phyloP scores from a whole-genome alignment of 37 sponge, comb jelly and placozoan species.

The Mnemiopsis leidyi region DNA sequence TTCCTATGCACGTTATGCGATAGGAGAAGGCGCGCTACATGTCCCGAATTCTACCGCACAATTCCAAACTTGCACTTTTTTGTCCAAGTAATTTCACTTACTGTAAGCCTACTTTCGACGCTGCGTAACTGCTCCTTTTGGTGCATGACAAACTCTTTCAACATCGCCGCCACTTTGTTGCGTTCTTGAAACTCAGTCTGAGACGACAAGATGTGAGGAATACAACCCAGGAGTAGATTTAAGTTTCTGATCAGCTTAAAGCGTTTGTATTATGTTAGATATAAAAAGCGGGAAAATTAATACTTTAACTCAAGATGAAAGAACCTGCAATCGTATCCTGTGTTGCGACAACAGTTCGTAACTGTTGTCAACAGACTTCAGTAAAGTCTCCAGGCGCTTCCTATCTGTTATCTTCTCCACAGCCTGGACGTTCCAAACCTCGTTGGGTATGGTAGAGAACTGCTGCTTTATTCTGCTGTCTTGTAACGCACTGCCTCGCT shows the following conservation, averaged over 20 bases:
- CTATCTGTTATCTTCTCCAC: conserved; percentile 59
- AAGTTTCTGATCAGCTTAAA: too few species aligned
- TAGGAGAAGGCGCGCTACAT: background rate
- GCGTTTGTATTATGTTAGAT: too few species aligned
- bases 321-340: conserved; percentile 33
- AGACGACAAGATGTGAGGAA: too few species aligned
- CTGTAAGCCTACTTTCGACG: conserved; percentile 44
- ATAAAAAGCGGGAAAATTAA: background rate
- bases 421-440: conserved; percentile 53
- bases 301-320: background rate
- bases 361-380: conserved; percentile 15
- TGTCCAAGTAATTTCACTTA: background rate
- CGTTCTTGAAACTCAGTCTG: conserved; percentile 45
- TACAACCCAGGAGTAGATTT: too few species aligned
- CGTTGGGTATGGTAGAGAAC: conserved; percentile 6
- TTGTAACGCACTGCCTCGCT: conserved; percentile 53
- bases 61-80: too few species aligned
- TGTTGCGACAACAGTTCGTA: conserved; percentile 40
- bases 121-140: conserved; percentile 27
- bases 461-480: conserved; percentile 54
- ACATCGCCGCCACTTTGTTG: conserved; percentile 23
- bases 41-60: too few species aligned
- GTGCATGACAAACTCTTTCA: conserved; percentile 55
- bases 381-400: conserved; percentile 10
- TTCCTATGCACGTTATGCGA: background rate